These are phyloP conservation scores for Balearica regulorum DNA, from an alignment of 2,797 vertebrate genomes.

Conservation along the genomic window DNA sequence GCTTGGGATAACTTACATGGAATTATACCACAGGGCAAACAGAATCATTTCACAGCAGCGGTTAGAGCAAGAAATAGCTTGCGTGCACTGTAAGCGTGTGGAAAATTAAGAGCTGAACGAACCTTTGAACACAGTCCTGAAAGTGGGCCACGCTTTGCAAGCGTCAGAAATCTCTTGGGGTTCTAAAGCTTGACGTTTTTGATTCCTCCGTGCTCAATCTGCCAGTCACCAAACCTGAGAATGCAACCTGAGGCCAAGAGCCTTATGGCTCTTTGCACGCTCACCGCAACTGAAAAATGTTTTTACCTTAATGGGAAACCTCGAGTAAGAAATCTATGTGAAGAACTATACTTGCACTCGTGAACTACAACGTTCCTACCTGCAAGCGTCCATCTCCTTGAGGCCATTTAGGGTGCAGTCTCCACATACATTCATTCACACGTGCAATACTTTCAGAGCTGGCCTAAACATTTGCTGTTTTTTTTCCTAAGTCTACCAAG, in stretches of 20 bases:
- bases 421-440: background rate
- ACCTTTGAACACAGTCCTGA: background rate
- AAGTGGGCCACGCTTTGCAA: background rate
- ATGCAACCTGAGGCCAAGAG: background rate
- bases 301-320: background rate
- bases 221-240: background rate
- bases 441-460: background rate
- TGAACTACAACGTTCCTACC: background rate
- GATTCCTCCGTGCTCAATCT: background rate
- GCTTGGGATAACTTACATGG: background rate
- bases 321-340: background rate
- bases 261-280: background rate
- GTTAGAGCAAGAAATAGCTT: background rate
- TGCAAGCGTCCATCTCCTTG: background rate
- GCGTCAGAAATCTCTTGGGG: background rate
- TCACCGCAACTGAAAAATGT: background rate
- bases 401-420: background rate
- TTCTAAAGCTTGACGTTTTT: background rate
- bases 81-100: fast-evolving
- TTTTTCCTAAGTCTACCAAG: background rate
- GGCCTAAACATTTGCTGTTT: background rate
- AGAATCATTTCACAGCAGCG: background rate
- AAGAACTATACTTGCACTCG: background rate
- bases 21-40: background rate
- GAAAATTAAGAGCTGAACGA: background rate